Percentiles rank a stretch among this genome's conserved stretches.
Conservation (phyloP, 1,140 invertebrate genomes). For the Trachelipus rathkii region DNA sequence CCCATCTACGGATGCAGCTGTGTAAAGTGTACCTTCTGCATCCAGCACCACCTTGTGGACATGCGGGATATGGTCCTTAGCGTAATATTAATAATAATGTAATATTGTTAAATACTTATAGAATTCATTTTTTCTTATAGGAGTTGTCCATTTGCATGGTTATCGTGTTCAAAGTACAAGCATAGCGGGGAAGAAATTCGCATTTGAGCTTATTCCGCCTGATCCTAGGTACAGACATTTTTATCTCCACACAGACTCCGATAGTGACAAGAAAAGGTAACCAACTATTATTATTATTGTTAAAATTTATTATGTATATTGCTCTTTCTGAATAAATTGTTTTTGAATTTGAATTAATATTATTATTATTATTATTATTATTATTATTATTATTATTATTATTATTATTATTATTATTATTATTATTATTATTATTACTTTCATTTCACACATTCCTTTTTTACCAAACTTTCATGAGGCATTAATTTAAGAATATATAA, state of each 20-base stretch:
- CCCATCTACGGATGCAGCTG: no score
- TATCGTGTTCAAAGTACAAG: slow-evolving; percentile 77
- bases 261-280: slow-evolving; percentile 91
- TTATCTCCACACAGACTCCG: slow-evolving; percentile 87
- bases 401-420: no score
- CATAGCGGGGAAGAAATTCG: slow-evolving; percentile 66
- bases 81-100: no score
- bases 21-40: no score
- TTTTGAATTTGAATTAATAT: slow-evolving; percentile 1
- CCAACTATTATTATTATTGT: neutral
- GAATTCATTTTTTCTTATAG: slow-evolving; percentile 50
- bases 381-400: neutral
- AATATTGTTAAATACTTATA: no score
- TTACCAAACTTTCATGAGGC: no score
- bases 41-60: no score
- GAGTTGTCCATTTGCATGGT: slow-evolving; percentile 88
- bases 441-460: no score
- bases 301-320: neutral
- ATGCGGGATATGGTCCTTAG: no score
- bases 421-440: no score
- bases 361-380: slow-evolving; percentile 18
- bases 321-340: no score
- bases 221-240: slow-evolving; percentile 80
- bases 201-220: slow-evolving; percentile 85
- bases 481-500: no score